phyloP scores from a whole-genome alignment of 2,113 vertebrate genomes.

The Bos javanicus region DNA sequence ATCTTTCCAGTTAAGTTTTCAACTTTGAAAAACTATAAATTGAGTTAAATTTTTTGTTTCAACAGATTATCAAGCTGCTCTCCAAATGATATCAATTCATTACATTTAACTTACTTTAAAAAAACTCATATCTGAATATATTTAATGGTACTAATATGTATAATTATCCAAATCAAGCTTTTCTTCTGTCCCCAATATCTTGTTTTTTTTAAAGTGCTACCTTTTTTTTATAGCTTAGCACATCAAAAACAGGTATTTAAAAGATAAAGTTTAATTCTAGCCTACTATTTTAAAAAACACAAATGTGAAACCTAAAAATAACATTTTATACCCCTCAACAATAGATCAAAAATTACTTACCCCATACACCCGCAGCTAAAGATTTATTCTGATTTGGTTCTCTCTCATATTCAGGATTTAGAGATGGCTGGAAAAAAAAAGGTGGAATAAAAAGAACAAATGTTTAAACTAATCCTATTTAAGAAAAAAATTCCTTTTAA shows the following conservation, averaged over 20 bases:
- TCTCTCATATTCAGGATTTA: conserved; percentile 85
- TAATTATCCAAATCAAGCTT: conserved; percentile 20
- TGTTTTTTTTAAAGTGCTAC: background rate
- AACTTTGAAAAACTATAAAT: conserved; percentile 41
- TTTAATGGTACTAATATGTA: conserved; percentile 26
- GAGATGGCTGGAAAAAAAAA: conserved; percentile 79
- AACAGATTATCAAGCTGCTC: conserved; percentile 20
- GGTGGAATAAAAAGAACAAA: background rate
- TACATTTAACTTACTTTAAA: background rate
- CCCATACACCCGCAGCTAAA: conserved; percentile 85
- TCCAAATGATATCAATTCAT: conserved; percentile 18
- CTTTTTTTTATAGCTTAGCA: conserved; percentile 5
- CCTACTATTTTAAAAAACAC: background rate
- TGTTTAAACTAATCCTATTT: background rate
- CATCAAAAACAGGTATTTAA: background rate
- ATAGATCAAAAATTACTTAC: conserved; percentile 77
- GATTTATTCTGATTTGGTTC: conserved; percentile 84
- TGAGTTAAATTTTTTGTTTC: conserved; percentile 22
- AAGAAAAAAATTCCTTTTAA: background rate
- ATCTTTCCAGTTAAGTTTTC: conserved; percentile 40
- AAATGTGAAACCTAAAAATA: conserved; percentile 17
- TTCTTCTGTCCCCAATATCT: background rate
- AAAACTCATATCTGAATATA: background rate
- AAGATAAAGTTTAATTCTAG: conserved; percentile 3
- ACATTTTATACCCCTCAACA: conserved; percentile 43